A percentile compares a stretch with the other conserved stretches of the same genome.
Conservation (phyloP, 2,113 vertebrate genomes). For the Xenopus laevis region DNA sequence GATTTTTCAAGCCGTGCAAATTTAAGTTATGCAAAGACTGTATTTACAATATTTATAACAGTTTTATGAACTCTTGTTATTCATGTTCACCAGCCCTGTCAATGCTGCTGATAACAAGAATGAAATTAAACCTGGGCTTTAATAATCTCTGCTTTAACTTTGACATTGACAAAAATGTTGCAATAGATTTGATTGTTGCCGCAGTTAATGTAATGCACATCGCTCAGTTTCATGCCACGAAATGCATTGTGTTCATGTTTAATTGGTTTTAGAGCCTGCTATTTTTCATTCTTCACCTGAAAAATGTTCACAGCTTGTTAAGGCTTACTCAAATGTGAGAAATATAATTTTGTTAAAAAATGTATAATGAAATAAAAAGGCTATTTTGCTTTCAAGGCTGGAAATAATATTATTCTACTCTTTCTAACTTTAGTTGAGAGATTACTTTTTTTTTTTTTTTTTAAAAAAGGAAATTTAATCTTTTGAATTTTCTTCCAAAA, state of each 20-base stretch:
- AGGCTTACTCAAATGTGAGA: not conserved
- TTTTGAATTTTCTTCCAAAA: too few relatives aligned
- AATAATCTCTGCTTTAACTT: not conserved
- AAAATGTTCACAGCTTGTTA: not conserved
- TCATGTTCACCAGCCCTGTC: too few relatives aligned
- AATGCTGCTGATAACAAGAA: slow-evolving; percentile 5
- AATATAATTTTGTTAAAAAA: slow-evolving; percentile 3
- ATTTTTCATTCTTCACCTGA: slow-evolving; percentile 1
- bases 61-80: too few relatives aligned
- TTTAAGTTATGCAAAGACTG: too few relatives aligned
- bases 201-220: too few relatives aligned
- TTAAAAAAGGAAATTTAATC: too few relatives aligned
- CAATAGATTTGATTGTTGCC: too few relatives aligned
- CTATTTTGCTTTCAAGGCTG: not conserved
- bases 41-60: too few relatives aligned
- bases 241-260: not conserved
- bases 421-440: too few relatives aligned
- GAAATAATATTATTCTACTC: too few relatives aligned
- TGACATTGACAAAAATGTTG: not conserved
- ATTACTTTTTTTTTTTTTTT: too few relatives aligned
- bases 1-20: too few relatives aligned
- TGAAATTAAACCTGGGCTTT: slow-evolving; percentile 1
- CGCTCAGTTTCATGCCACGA: not conserved
- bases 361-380: not conserved
- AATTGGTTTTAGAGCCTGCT: slow-evolving; percentile 12